Evolutionary conservation across 2,888 invertebrate genomes (phyloP).

Genomic region (Melinopterus prodromus): DNA sequence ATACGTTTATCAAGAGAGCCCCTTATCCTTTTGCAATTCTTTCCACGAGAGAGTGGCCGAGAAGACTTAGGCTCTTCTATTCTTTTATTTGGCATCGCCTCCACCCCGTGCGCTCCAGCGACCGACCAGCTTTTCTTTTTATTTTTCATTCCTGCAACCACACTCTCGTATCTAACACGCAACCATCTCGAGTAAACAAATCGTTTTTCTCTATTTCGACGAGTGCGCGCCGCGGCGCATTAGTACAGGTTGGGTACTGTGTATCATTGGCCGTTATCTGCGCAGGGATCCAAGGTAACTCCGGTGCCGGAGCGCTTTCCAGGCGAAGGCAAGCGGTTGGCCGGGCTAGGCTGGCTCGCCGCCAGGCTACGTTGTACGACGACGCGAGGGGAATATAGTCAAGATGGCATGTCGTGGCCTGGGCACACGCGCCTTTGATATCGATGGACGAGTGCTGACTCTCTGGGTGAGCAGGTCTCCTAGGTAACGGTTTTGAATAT

Average conservation of each 20-base stretch:
- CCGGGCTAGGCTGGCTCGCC: not conserved
- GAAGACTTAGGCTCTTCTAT: not conserved
- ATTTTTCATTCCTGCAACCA: not conserved
- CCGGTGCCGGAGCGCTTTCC: slow-evolving; percentile 7
- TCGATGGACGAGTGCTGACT: not conserved
- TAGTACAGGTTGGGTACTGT: not conserved
- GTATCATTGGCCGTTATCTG: slow-evolving; percentile 24
- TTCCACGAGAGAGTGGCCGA: not conserved
- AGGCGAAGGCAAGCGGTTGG: not conserved
- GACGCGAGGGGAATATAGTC: not conserved
- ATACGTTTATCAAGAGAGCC: not conserved
- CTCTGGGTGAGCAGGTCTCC: not conserved
- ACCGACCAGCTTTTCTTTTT: not conserved
- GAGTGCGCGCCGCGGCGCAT: not conserved
- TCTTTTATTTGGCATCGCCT: no score
- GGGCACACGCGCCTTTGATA: not conserved
- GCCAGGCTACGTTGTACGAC: no score
- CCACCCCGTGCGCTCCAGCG: no score
- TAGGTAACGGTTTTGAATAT: slow-evolving; percentile 4
- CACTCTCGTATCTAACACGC: not conserved
- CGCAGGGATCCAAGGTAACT: slow-evolving; percentile 24
- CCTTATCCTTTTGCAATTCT: not conserved
- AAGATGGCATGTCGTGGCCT: not conserved
- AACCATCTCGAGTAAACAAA: not conserved
- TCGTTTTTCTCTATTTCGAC: slow-evolving; percentile 4